Evolutionary conservation across 2,113 vertebrate species (phyloP).

Genomic region (Petroica traversi): DNA sequence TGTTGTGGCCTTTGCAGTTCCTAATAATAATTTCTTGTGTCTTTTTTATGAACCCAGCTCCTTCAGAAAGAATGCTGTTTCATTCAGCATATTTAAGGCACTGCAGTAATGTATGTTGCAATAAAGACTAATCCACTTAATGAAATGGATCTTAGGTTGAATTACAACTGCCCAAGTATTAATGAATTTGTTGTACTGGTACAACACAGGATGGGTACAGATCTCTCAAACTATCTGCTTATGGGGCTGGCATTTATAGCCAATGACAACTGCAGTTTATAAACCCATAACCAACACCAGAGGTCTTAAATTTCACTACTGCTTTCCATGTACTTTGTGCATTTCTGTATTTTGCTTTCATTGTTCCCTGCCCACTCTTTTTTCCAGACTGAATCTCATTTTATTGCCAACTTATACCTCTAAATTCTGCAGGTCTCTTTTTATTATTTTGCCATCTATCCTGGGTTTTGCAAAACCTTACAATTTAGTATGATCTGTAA

Average conservation of each 20-base stretch:
- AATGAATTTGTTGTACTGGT: neutral
- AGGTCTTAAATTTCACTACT: neutral
- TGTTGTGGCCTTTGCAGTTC: neutral
- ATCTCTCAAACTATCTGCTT: neutral
- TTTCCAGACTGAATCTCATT: slow-evolving; percentile 9
- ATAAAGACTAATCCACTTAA: neutral
- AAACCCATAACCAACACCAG: neutral
- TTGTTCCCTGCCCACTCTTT: slow-evolving; percentile 1
- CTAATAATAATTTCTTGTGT: neutral
- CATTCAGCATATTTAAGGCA: neutral
- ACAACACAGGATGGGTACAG: neutral
- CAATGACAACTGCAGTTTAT: neutral
- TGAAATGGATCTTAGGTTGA: neutral
- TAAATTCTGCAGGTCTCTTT: slow-evolving; percentile 39
- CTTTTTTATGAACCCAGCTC: neutral
- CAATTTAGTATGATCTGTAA: slow-evolving; percentile 48
- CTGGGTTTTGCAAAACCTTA: slow-evolving; percentile 29
- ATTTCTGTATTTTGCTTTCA: slow-evolving; percentile 6
- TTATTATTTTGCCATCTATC: slow-evolving; percentile 42
- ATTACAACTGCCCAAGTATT: neutral
- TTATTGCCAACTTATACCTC: slow-evolving; percentile 22
- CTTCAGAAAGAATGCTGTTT: neutral
- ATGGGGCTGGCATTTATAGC: neutral
- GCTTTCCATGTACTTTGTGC: neutral
- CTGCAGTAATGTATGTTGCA: neutral